These are phyloP conservation scores for Euura lappo DNA, from an alignment of 1,140 invertebrate genomes.

Conservation along the genomic window DNA sequence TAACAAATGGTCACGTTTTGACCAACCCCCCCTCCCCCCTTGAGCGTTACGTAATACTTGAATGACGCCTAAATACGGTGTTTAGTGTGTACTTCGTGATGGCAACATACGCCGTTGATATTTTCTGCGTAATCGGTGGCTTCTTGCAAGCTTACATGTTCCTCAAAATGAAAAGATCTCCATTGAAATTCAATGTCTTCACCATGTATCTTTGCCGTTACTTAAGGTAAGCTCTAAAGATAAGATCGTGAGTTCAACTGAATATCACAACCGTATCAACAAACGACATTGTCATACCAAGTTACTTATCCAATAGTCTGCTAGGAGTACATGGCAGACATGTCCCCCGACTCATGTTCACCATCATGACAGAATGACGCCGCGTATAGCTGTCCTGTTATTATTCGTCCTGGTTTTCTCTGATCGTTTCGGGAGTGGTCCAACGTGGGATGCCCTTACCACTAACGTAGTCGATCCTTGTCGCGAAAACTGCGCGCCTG, in stretches of 20 bases:
- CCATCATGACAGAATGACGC: background rate
- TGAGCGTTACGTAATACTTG: too few relatives aligned
- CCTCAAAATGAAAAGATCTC: constrained; percentile 57
- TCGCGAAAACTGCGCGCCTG: background rate
- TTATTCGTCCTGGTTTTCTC: background rate
- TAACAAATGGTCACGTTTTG: too few relatives aligned
- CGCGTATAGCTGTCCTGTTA: background rate
- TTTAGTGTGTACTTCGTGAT: constrained; percentile 41
- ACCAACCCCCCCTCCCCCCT: too few relatives aligned
- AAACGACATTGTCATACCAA: background rate
- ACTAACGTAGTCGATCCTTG: background rate
- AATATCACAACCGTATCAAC: too few relatives aligned
- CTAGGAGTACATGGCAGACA: background rate
- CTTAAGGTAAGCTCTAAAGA: background rate
- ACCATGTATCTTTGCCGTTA: constrained; percentile 19
- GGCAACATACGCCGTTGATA: constrained; percentile 61
- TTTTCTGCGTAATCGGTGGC: constrained; percentile 66
- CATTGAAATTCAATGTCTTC: constrained; percentile 38
- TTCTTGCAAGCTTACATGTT: constrained; percentile 63
- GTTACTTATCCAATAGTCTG: background rate
- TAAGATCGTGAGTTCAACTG: background rate
- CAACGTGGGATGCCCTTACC: background rate
- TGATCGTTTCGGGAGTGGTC: background rate
- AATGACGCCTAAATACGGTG: too few relatives aligned
- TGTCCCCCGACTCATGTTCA: background rate